Evolutionary conservation across 1,140 invertebrate genomes (phyloP).

Genomic region (Brachionus sp.): DNA sequence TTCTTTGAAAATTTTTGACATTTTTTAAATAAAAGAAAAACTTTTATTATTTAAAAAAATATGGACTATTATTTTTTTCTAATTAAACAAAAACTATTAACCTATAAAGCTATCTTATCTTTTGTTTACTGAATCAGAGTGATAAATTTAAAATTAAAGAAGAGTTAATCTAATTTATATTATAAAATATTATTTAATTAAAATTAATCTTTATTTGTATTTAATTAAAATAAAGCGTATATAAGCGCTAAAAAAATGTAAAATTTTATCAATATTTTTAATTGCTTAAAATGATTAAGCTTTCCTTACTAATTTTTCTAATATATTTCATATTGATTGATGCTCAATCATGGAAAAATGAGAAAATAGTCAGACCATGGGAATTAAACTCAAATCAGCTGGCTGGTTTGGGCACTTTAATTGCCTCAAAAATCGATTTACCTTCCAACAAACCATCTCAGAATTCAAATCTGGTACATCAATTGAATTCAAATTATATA

Average conservation of each 20-base stretch:
- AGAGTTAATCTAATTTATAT: background rate
- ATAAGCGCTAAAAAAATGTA: background rate
- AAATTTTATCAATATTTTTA: background rate
- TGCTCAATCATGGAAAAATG: background rate
- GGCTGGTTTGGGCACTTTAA: background rate
- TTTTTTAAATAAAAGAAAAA: too few species aligned
- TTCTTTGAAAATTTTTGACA: too few species aligned
- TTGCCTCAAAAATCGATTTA: background rate
- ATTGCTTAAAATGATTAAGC: background rate
- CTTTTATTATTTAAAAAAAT: too few species aligned
- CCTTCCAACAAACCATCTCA: background rate
- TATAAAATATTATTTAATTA: background rate
- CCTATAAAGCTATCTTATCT: too few species aligned
- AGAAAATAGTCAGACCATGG: background rate
- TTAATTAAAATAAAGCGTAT: background rate
- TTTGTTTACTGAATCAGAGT: too few species aligned
- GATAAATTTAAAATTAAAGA: too few species aligned
- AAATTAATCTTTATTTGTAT: background rate
- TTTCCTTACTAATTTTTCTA: background rate
- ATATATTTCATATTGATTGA: background rate
- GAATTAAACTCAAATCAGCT: background rate
- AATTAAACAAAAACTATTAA: too few species aligned
- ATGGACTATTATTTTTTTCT: too few species aligned
- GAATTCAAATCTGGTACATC: background rate
- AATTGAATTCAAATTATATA: background rate